Evolutionary conservation across 2,888 invertebrate species (phyloP).

Genomic region (Lycaena phlaeas): DNA sequence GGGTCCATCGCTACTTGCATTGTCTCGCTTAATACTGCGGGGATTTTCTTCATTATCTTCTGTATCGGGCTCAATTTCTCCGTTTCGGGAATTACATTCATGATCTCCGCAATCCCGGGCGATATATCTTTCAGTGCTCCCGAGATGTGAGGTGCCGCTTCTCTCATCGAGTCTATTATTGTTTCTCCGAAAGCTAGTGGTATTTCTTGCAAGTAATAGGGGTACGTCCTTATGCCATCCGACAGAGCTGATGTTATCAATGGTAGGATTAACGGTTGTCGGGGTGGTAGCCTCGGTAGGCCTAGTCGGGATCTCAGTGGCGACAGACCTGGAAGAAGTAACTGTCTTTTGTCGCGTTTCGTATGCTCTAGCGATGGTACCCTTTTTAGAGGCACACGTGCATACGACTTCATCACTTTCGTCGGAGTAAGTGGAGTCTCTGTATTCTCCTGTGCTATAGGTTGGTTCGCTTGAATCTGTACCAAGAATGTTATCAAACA

Average conservation of each 20-base stretch:
- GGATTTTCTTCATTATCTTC: slow-evolving; percentile 50
- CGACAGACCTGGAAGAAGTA: slow-evolving; percentile 42
- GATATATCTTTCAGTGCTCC: slow-evolving; percentile 59
- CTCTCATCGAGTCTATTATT: slow-evolving; percentile 57
- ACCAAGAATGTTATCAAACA: slow-evolving; percentile 55
- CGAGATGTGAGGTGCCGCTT: slow-evolving; percentile 60
- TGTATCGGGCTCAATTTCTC: slow-evolving; percentile 43
- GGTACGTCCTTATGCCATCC: slow-evolving; percentile 60
- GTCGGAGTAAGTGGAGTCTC: slow-evolving; percentile 29
- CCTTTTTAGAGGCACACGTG: slow-evolving; percentile 28
- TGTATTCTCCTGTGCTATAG: slow-evolving; percentile 23
- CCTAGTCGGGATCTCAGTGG: slow-evolving; percentile 33
- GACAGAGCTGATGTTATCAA: slow-evolving; percentile 56
- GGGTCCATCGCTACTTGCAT: slow-evolving; percentile 49
- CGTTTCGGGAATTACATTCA: slow-evolving; percentile 50
- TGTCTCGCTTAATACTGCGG: slow-evolving; percentile 54
- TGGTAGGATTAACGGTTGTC: slow-evolving; percentile 50
- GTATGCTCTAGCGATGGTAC: slow-evolving; percentile 19
- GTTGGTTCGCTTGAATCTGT: slow-evolving; percentile 35
- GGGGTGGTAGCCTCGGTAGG: slow-evolving; percentile 40
- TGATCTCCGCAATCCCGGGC: slow-evolving; percentile 59
- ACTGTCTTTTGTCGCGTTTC: slow-evolving; percentile 46
- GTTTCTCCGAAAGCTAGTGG: slow-evolving; percentile 60
- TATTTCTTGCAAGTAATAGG: slow-evolving; percentile 64
- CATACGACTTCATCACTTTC: slow-evolving; percentile 28